These are phyloP conservation scores for Halisarca cf. caerulea DNA, from an alignment of 37 sponge, comb jelly and placozoan species.

Conservation along the genomic window DNA sequence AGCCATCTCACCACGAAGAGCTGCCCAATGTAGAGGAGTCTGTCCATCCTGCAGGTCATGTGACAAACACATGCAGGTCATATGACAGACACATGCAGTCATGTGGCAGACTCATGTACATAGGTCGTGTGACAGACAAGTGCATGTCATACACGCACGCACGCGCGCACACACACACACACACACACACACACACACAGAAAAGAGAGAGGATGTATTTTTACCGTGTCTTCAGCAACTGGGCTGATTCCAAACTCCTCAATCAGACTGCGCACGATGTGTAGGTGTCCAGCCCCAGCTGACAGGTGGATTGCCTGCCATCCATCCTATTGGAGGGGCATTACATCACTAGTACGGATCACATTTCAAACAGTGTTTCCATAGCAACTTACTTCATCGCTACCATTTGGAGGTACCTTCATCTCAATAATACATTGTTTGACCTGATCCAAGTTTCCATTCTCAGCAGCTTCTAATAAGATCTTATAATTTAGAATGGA, in stretches of 20 bases:
- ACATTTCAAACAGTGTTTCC: background rate
- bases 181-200: background rate
- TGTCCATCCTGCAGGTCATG: slow-evolving; percentile 2
- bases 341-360: background rate
- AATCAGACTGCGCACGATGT: slow-evolving; percentile 20
- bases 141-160: background rate
- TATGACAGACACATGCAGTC: background rate
- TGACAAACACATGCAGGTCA: background rate
- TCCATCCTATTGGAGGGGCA: slow-evolving; percentile 17
- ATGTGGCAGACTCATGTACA: too few species aligned
- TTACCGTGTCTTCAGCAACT: slow-evolving; percentile 1
- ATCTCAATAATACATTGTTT: slow-evolving; percentile 13
- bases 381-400: slow-evolving; percentile 15
- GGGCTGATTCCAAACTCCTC: slow-evolving; percentile 35
- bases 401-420: slow-evolving; percentile 12
- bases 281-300: slow-evolving; percentile 18
- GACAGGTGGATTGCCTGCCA: slow-evolving; percentile 26
- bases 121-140: too few species aligned
- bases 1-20: slow-evolving; percentile 22
- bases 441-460: slow-evolving; percentile 18
- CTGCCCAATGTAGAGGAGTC: slow-evolving; percentile 26
- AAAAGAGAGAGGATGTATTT: background rate
- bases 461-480: slow-evolving; percentile 16
- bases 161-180: background rate
- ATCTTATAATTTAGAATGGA: background rate